Base-by-base conservation (phyloP, 2,797 vertebrate species). In the Discoglossus pictus region DNA sequence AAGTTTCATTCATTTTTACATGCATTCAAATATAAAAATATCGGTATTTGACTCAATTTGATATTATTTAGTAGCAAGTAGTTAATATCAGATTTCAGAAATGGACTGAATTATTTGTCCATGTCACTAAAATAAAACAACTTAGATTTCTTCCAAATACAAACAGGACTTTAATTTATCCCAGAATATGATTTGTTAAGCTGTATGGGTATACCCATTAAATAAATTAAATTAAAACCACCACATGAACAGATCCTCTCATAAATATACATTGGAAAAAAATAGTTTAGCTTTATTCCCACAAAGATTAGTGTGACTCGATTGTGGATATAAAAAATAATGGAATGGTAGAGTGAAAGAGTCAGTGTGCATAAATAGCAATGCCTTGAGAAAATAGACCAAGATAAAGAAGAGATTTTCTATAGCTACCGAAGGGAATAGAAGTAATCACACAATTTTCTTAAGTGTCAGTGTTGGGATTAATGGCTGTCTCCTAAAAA, bases 181-280 rank as follows among this genome's bases (percentile, higher is more conserved):
- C 47, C 21, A 56, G 23, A 56, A 69, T 50, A 56, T 60, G 24
- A 68, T 52, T 27, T 38, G 7, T 40, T 63, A 70, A 70, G 35
- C 68, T 15, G 18, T 16, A 18, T 63, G 43, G 50, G 43, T 70
- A 63, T 43, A 63, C 40, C 52, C 51, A 70, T 63, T 70, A 70
- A 47, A 58, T 63, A 43, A 63, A 63, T 70, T 63, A 70, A 63
- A 63, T 70, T 63, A 70, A 63, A 63, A 23, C 36, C 31, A 21
- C 17, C 23, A 36, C 11, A 21, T 13, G 21, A 38, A 55, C 42
- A 61, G 42, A 61, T 55, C 15, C 36, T 61, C 52, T 70, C 43
- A 56, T 47, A 34, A 70, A 63, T 51, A 56, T 10, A 50, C 23
- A 63, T 56, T 21, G 40, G 9, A 43, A 52, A 51, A 59, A 16